These are phyloP conservation scores for Diaprepes abbreviatus DNA, from an alignment of 2,888 invertebrate species.

Conservation along the genomic window DNA sequence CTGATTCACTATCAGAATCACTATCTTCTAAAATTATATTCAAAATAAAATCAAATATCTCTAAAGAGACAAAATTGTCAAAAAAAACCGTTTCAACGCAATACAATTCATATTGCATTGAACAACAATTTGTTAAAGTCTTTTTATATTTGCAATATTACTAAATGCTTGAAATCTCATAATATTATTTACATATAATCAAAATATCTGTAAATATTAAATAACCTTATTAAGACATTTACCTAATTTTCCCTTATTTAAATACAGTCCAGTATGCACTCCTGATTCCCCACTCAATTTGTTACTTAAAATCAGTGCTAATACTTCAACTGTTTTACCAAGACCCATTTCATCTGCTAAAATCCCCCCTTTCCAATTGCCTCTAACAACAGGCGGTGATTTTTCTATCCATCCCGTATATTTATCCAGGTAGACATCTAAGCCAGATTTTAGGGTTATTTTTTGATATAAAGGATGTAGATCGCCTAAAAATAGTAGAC, in stretches of 20 bases:
- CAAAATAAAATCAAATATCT: neutral
- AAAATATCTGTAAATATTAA: no score
- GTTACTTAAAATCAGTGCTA: slow-evolving; percentile 76
- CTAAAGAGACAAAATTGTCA: no score
- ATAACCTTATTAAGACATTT: no score
- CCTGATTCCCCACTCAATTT: slow-evolving; percentile 54
- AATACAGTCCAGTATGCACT: neutral
- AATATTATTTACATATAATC: no score
- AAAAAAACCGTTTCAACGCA: no score
- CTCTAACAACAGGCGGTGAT: slow-evolving; percentile 62
- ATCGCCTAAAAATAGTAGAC: slow-evolving; percentile 48
- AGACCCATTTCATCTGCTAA: slow-evolving; percentile 87
- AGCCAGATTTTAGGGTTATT: slow-evolving; percentile 58
- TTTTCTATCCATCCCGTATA: slow-evolving; percentile 67
- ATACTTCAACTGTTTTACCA: slow-evolving; percentile 84
- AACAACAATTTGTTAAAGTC: no score
- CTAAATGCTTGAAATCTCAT: no score
- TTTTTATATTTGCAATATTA: no score
- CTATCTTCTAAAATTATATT: slow-evolving; percentile 4
- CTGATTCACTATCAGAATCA: slow-evolving; percentile 18
- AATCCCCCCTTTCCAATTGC: slow-evolving; percentile 74
- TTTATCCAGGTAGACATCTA: slow-evolving; percentile 64
- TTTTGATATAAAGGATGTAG: slow-evolving; percentile 61
- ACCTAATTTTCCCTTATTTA: slow-evolving; percentile 18
- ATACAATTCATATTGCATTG: no score